A percentile compares a stretch with the other conserved stretches of the same genome.
Conservation (phyloP, 1,140 invertebrate species). For the Caerostris extrusa region DNA sequence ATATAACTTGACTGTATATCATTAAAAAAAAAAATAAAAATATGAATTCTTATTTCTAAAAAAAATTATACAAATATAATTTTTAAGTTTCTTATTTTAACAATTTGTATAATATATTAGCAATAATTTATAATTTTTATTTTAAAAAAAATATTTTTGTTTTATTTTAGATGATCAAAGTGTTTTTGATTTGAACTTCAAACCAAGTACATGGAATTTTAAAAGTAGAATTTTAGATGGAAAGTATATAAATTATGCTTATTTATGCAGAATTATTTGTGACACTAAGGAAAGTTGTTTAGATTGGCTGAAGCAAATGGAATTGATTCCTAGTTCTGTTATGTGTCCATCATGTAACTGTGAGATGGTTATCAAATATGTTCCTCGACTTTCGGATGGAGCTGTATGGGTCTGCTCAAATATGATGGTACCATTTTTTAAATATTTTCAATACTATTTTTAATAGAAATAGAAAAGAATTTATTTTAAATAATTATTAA, state of each 20-base stretch:
- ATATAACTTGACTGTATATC: too few species aligned
- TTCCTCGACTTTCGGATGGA: conserved; percentile 65
- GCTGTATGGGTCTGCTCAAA: conserved; percentile 62
- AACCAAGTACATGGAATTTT: conserved; percentile 40
- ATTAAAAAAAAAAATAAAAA: too few species aligned
- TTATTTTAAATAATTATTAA: too few species aligned
- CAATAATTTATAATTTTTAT: background rate
- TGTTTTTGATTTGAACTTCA: background rate
- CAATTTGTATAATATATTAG: background rate
- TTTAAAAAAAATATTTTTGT: background rate
- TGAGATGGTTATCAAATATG: conserved; percentile 41
- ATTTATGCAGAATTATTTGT: conserved; percentile 62
- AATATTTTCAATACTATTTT: background rate
- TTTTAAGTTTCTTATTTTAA: background rate
- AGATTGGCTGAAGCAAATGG: conserved; percentile 50
- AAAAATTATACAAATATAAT: background rate
- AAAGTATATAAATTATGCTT: conserved; percentile 61
- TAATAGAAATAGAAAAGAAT: too few species aligned
- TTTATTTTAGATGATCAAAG: background rate
- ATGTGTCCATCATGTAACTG: conserved; percentile 53
- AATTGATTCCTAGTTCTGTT: conserved; percentile 32
- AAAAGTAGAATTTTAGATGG: conserved; percentile 54
- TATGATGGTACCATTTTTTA: background rate
- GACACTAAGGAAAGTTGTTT: conserved; percentile 30
- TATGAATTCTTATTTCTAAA: too few species aligned